Base-by-base conservation (phyloP, 2,797 vertebrate genomes). In the Petrocephalus sullivani region DNA sequence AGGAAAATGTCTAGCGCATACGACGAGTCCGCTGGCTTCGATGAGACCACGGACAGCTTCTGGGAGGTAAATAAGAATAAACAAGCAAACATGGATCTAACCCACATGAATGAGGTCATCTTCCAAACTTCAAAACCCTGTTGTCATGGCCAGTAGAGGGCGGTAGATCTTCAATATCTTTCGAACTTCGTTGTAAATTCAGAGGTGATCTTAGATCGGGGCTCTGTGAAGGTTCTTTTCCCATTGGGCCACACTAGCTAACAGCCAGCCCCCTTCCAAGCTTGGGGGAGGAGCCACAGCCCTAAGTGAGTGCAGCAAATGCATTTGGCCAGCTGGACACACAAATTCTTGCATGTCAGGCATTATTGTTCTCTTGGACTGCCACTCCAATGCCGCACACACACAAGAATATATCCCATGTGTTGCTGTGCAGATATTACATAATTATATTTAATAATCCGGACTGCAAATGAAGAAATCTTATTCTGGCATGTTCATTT, bases 1-100 rank as follows among this genome's bases (percentile, higher is more conserved):
- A 94, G 92, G 94, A 95, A 94, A 95, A 99, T 99, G 98, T 99
- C 98, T 60, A 97, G 96, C 94, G 97, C 97, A 94, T 99, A 98
- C 87, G 98, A 99, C 51, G 98, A 99, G 93, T 93, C 95, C 88
- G 93, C 96, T 7, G 96, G 95, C 46, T 91, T 93, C 0, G 98
- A 99, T 94, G 98, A 98, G 94, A 96, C 95, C 89, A 99, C 98
- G 0, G 98, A 99, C 96, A 99, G 98, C 96, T 99, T 99, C 94
- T 99, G 98, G 98, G 98, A 99, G 98, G 98, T 99, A 96, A 94
- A 88, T 71, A 23, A n/a, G 75, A 7, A 71, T 12, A 41, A 21
- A 8, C 28, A 85, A 53, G 46, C 58, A 86, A 64, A 49, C 10
- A 41, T n/a, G 16, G 57, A 49, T 61, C 49, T 21, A 84, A 84